Base-by-base conservation (phyloP, 2,113 vertebrate genomes). In the Zeus faber region DNA sequence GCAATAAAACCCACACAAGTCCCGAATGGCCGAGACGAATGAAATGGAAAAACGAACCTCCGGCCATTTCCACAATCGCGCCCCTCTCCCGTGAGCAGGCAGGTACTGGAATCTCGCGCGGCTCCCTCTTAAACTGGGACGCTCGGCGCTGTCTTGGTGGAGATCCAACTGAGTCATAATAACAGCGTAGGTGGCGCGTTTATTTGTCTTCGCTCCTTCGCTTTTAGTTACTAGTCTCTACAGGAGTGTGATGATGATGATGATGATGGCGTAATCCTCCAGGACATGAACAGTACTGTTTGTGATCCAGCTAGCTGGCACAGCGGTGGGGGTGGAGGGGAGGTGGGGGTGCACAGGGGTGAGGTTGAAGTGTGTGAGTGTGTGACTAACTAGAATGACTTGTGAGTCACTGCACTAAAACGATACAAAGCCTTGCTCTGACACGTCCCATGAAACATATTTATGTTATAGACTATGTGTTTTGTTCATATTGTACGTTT, bases 331-430 rank as follows among this genome's bases (percentile, higher is more conserved):
- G 26, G 26, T 29, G 26, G 26, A 9, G 26, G 26, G 26, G 26
- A 9, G 26, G 26, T 1, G 26, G 26, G 9, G 26, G 26, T 29
- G n/a, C 16, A 48, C 26, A 16, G 26, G 16, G 0, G 29, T 14
- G 25, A 14, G 26, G 27, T 0, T 10, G 20, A 14, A 10, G 35
- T 47, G 17, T 23, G 44, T 57, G 53, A 21, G 46, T 43, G 53
- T 56, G 47, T 44, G 46, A 50, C 3, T 27, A n/a, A n/a, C n/a
- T n/a, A n/a, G n/a, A n/a, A n/a, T n/a, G n/a, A n/a, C n/a, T 18
- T 24, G 16, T 51, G 54, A 46, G 49, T 66, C 46, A 31, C 49
- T 54, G 60, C 17, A 26, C 41, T 51, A 43, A 61, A 61, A 51
- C 18, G 23, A 40, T 17, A 24, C 20, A 22, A 16, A 40, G 40